These are phyloP conservation scores for Tipula confusa DNA, from an alignment of 2,888 invertebrate species.

Conservation along the genomic window DNA sequence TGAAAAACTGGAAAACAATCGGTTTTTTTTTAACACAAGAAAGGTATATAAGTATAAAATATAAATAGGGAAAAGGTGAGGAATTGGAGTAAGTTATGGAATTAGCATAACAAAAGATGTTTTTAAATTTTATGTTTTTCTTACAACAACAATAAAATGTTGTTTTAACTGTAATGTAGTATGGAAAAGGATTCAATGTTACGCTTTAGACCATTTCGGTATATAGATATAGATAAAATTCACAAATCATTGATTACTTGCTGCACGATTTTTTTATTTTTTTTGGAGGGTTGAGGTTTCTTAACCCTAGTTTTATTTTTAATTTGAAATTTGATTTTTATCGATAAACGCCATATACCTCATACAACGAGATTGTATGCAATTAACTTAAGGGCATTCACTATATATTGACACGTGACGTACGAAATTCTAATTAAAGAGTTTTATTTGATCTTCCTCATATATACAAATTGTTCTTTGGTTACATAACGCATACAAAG, in stretches of 20 bases:
- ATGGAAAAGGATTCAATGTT: neutral
- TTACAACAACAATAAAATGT: neutral
- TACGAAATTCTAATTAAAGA: neutral
- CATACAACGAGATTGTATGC: neutral
- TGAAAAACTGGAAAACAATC: neutral
- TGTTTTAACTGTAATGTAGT: too few relatives aligned
- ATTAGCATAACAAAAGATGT: neutral
- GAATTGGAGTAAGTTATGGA: conserved; percentile 12
- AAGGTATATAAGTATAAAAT: neutral
- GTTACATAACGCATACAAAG: neutral
- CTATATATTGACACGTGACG: neutral
- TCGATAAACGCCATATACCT: neutral
- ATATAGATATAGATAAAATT: neutral
- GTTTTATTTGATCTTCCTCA: neutral
- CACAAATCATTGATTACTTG: neutral
- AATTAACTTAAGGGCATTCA: neutral
- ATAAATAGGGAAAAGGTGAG: neutral
- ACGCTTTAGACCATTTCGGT: neutral
- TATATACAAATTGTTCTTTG: neutral
- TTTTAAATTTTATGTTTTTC: neutral
- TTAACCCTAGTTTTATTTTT: neutral
- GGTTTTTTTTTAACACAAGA: neutral
- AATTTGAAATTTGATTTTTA: neutral
- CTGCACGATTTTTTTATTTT: neutral
- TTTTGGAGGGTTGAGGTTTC: neutral